phyloP scores from a whole-genome alignment of 2,797 vertebrate species.

The Ceyx erithaca region DNA sequence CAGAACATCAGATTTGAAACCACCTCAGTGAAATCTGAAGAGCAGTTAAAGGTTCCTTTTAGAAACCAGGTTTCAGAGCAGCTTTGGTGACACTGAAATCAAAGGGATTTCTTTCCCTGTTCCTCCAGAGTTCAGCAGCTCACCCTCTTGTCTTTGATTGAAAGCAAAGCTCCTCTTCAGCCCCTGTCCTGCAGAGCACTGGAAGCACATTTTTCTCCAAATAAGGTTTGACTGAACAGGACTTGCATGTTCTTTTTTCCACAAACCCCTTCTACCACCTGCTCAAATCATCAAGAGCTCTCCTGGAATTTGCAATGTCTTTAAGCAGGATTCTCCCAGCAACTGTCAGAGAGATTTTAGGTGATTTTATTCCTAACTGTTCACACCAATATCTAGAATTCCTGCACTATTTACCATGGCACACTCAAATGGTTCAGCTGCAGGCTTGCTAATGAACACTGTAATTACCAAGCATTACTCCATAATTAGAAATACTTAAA shows the following conservation, averaged over 20 bases:
- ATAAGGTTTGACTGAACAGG: slow-evolving; percentile 21
- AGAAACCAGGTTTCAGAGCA: not conserved
- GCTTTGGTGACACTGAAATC: not conserved
- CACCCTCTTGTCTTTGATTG: not conserved
- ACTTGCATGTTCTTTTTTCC: not conserved
- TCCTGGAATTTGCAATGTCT: not conserved
- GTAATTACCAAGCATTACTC: not conserved
- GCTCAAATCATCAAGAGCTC: not conserved
- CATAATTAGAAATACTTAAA: not conserved
- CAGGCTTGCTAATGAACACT: not conserved
- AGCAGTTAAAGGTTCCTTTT: not conserved
- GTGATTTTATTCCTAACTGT: not conserved
- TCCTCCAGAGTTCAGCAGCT: not conserved
- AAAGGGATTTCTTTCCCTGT: not conserved
- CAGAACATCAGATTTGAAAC: not conserved
- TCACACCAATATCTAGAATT: not conserved
- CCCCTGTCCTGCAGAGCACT: not conserved
- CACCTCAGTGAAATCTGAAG: not conserved
- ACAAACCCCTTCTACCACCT: slow-evolving; percentile 29
- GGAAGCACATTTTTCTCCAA: slow-evolving; percentile 50
- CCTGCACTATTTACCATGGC: not conserved
- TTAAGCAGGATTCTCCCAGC: not conserved
- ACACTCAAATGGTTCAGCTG: not conserved
- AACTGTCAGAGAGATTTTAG: not conserved
- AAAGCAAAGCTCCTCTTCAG: not conserved